Percentiles rank a stretch among this genome's conserved stretches.
Evolutionary conservation across 2,113 vertebrate genomes (phyloP).

Genomic region (Macquaria australasica): DNA sequence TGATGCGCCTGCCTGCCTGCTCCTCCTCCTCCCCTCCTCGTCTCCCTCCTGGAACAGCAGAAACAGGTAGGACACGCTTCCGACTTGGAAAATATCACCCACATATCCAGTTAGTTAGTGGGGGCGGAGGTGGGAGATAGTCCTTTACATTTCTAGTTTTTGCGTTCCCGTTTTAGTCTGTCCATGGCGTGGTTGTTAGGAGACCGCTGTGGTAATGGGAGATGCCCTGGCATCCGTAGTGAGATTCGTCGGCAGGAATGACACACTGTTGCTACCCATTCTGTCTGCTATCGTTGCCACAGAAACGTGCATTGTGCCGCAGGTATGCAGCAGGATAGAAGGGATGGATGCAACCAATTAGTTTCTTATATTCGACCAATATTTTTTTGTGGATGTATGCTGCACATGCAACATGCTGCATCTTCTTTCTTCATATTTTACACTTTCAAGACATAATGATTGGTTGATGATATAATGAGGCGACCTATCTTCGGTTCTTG

Average conservation of each 20-base stretch:
- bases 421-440: neutral
- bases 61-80: slow-evolving; percentile 70
- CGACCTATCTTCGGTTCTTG: slow-evolving; percentile 25
- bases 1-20: slow-evolving; percentile 47
- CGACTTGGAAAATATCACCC: slow-evolving; percentile 15
- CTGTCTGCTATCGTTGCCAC: slow-evolving; percentile 48
- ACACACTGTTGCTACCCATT: slow-evolving; percentile 65
- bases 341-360: slow-evolving; percentile 20
- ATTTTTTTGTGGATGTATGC: neutral
- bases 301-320: slow-evolving; percentile 57
- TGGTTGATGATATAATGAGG: neutral
- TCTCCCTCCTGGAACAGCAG: slow-evolving; percentile 45
- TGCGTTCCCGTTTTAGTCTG: neutral
- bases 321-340: slow-evolving; percentile 51
- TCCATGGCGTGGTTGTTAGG: slow-evolving; percentile 28
- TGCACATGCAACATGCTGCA: neutral
- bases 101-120: slow-evolving; percentile 15
- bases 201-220: slow-evolving; percentile 30
- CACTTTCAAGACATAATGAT: neutral
- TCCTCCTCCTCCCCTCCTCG: slow-evolving; percentile 31
- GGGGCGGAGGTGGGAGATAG: neutral
- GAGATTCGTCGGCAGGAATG: slow-evolving; percentile 50
- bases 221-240: slow-evolving; percentile 57
- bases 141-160: slow-evolving; percentile 1
- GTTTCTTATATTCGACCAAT: neutral